Conservation (phyloP, 2,888 invertebrate species). For the Drosophila merina region DNA sequence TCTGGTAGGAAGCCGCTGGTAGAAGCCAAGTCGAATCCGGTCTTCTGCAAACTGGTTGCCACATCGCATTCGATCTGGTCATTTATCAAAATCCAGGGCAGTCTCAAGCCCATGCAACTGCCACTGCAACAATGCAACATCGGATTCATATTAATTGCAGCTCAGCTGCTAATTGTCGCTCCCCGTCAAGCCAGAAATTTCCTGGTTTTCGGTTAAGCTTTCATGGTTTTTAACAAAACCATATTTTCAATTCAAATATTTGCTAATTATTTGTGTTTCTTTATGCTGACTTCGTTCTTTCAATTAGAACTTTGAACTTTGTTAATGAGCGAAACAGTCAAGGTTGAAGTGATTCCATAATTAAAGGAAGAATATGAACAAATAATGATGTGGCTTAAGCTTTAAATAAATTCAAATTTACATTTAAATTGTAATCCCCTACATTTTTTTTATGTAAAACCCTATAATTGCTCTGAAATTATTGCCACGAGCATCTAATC, state of each 20-base stretch:
- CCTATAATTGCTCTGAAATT: slow-evolving; percentile 44
- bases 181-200: slow-evolving; percentile 6
- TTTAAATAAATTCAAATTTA: background rate
- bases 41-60: slow-evolving; percentile 68
- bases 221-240: background rate
- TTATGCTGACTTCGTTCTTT: slow-evolving; percentile 12
- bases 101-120: slow-evolving; percentile 9
- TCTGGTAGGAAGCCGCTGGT: slow-evolving; percentile 1
- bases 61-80: slow-evolving; percentile 55
- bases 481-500: slow-evolving; percentile 39
- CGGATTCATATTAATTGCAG: slow-evolving; percentile 65
- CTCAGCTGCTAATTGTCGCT: slow-evolving; percentile 10
- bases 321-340: slow-evolving; percentile 37
- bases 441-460: background rate
- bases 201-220: slow-evolving; percentile 5
- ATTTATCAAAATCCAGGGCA: slow-evolving; percentile 74
- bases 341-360: slow-evolving; percentile 12
- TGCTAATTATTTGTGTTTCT: slow-evolving; percentile 25
- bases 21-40: slow-evolving; percentile 14
- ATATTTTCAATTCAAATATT: slow-evolving; percentile 7
- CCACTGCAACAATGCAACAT: slow-evolving; percentile 19
- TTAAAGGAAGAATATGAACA: slow-evolving; percentile 12
- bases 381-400: background rate
- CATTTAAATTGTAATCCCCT: no score
- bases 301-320: slow-evolving; percentile 36